Base-by-base conservation (phyloP, 2,797 vertebrate genomes). In the Rhinichthys osculus region DNA sequence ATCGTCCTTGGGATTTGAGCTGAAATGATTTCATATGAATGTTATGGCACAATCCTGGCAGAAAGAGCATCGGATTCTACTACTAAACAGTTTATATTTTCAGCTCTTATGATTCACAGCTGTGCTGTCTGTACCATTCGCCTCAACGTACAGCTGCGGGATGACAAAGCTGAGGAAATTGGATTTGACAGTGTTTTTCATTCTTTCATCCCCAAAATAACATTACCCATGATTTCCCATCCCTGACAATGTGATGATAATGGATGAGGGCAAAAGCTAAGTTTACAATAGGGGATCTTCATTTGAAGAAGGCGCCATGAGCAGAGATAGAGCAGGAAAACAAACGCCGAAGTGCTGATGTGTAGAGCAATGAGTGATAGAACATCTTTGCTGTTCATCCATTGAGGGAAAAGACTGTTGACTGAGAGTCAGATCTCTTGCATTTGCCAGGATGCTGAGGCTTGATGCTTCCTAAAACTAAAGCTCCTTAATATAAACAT, bases 271-370 rank as follows among this genome's bases (percentile, higher is more conserved):
- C 82, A 85, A 87, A 88, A 87, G 87, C 89, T 90, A 78, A 87
- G 92, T 77, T 76, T 92, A 90, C 88, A 92, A 92, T 92, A 90
- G 90, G 88, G 88, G 89, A 91, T 89, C 92, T 90, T 93, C 93
- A 93, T 93, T 92, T 92, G 91, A 91, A 91, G 86, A 69, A 89
- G 91, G 92, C 92, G 90, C 89, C 89, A 91, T 93, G 91, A 92
- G 90, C 88, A 93, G 93, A 94, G 88, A 88, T 92, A 93, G 90
- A 91, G 90, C 94, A 93, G 91, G 90, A 91, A 95, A 96, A 95
- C 92, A 95, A 95, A 95, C 93, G 93, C 87, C 88, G 86, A 89
- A 79, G 83, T 83, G 89, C 88, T 84, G 67, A 88, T 83, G 90
- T 91, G 92, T 93, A 92, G 87, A 89, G 93, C 91, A 93, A 88